Percentiles rank a stretch among this genome's conserved stretches.
Conservation (phyloP, 2,113 vertebrate genomes). For the Varanus salvator region DNA sequence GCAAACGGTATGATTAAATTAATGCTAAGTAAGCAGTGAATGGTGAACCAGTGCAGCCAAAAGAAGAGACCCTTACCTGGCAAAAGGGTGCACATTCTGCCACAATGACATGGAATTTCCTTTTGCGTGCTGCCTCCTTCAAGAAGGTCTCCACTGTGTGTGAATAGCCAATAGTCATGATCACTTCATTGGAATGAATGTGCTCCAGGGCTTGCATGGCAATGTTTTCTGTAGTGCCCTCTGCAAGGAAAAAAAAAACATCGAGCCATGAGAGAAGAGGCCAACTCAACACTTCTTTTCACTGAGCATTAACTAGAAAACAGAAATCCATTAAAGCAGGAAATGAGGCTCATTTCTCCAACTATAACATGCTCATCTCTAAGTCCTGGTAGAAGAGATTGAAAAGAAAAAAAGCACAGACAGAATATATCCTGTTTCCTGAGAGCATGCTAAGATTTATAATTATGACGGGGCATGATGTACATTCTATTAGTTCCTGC, state of each 20-base stretch:
- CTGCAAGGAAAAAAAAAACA: constrained; percentile 72
- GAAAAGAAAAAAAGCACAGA: no score
- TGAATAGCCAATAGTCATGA: constrained; percentile 97
- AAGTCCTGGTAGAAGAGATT: neutral
- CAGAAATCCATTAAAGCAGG: neutral
- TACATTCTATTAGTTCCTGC: neutral
- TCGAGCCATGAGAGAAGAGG: neutral
- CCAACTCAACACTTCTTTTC: neutral
- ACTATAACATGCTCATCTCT: neutral
- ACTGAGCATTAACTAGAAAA: neutral
- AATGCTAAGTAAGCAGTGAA: accelerated
- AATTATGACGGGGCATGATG: neutral
- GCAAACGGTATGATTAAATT: neutral
- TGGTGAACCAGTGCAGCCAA: accelerated
- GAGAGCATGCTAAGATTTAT: neutral
- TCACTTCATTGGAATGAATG: constrained; percentile 98
- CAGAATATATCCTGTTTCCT: neutral
- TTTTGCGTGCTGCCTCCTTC: constrained; percentile 89
- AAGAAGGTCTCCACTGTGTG: constrained; percentile 94
- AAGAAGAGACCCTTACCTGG: constrained; percentile 80
- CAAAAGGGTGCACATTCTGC: constrained; percentile 98
- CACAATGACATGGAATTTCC: constrained; percentile 98
- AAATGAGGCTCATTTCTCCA: neutral
- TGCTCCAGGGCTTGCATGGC: constrained; percentile 96
- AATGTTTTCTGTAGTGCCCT: constrained; percentile 96